Conservation (phyloP, 2,797 vertebrate genomes). For the Cyprinella venusta region DNA sequence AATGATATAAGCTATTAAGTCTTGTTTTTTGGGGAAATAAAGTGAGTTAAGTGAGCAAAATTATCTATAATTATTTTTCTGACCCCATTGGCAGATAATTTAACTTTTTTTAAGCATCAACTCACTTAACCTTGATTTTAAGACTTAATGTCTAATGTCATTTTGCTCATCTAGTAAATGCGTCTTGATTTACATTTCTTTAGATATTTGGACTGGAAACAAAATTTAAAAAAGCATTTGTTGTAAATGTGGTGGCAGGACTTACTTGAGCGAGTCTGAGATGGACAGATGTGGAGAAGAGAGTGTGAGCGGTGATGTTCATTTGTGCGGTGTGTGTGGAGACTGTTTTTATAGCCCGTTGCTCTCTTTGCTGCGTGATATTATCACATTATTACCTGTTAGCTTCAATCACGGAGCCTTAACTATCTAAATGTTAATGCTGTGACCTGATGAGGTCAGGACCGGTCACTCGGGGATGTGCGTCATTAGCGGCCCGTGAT, state of each 20-base stretch:
- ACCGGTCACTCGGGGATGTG: slow-evolving; percentile 44
- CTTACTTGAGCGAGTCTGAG: slow-evolving; percentile 50
- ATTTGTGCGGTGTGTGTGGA: slow-evolving; percentile 7
- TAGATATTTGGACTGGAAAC: no score
- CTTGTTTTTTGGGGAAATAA: no score
- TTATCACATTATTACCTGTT: slow-evolving; percentile 46
- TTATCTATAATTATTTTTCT: no score
- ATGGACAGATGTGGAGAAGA: background rate
- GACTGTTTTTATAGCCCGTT: slow-evolving; percentile 57
- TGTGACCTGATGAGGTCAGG: slow-evolving; percentile 54
- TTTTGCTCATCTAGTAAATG: no score
- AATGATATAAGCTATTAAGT: no score
- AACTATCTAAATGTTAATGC: slow-evolving; percentile 56
- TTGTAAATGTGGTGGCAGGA: background rate
- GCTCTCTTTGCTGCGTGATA: slow-evolving; percentile 47
- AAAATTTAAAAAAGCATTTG: no score
- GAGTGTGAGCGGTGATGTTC: slow-evolving; percentile 5
- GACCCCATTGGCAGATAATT: no score
- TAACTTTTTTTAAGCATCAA: no score
- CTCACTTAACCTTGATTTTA: no score
- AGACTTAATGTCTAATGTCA: no score
- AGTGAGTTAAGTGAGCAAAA: no score
- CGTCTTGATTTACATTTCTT: no score
- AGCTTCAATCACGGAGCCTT: slow-evolving; percentile 49
- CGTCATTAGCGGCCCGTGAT: slow-evolving; percentile 53